These are phyloP conservation scores for Plecotus auritus DNA, from an alignment of 2,113 vertebrate species.

Conservation along the genomic window DNA sequence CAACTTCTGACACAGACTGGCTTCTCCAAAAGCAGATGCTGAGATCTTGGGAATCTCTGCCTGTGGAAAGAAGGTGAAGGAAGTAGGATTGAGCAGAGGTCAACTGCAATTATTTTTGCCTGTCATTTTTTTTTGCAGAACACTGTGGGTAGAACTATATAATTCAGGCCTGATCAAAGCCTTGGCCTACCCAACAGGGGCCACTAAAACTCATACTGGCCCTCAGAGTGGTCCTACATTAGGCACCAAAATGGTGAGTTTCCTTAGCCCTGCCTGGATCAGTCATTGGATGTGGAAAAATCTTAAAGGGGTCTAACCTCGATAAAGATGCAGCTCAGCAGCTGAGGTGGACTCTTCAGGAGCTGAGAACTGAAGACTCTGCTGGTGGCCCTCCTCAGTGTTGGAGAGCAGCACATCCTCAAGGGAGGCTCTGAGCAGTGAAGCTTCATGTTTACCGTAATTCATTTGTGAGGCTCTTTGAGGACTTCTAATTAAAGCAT, in stretches of 20 bases:
- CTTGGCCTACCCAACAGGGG: not conserved
- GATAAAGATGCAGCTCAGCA: not conserved
- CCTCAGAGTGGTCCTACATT: not conserved
- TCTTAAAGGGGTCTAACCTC: not conserved
- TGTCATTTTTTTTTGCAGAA: not conserved
- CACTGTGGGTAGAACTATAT: not conserved
- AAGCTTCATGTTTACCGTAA: not conserved
- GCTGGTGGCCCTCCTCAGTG: not conserved
- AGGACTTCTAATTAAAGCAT: not conserved
- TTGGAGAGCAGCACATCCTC: not conserved
- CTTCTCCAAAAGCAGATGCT: not conserved
- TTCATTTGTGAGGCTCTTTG: not conserved
- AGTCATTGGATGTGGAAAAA: not conserved
- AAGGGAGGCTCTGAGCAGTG: not conserved
- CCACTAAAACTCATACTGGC: not conserved
- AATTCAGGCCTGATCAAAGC: not conserved
- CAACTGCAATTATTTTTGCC: not conserved
- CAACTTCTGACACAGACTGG: not conserved
- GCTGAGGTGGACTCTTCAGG: not conserved
- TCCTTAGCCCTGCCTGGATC: not conserved
- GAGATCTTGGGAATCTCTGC: not conserved
- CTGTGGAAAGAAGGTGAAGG: not conserved
- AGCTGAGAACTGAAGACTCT: not conserved
- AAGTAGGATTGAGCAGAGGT: not conserved
- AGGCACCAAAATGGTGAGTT: not conserved